A percentile compares a stretch with the other conserved stretches of the same genome.
phyloP scores from a whole-genome alignment of 1,140 invertebrate species.

The Cydia splendana region DNA sequence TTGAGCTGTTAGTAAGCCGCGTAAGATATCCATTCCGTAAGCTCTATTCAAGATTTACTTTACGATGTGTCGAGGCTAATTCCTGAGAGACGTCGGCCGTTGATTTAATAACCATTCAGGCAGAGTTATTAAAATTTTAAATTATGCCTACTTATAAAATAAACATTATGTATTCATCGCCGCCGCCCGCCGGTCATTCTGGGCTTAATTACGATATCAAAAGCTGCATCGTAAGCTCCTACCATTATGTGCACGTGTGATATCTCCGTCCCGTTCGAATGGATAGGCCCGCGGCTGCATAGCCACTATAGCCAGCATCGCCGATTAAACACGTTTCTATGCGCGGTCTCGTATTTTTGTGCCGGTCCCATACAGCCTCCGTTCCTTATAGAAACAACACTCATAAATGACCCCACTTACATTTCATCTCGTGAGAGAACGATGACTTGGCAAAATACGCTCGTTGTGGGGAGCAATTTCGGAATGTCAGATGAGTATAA shows the following conservation, averaged over 20 bases:
- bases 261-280: constrained; percentile 56
- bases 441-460: constrained; percentile 55
- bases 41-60: constrained; percentile 36
- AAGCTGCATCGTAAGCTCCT: constrained; percentile 58
- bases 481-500: constrained; percentile 42
- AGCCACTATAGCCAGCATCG: constrained; percentile 61
- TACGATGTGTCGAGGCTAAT: constrained; percentile 40
- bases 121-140: constrained; percentile 59
- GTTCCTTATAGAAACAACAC: constrained; percentile 50
- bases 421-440: constrained; percentile 51
- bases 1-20: constrained; percentile 30
- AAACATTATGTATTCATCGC: constrained; percentile 61
- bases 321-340: constrained; percentile 78
- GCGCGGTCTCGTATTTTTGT: constrained; percentile 73
- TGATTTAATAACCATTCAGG: constrained; percentile 55
- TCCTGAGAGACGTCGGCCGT: constrained; percentile 39
- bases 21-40: constrained; percentile 38
- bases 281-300: constrained; percentile 54
- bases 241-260: constrained; percentile 47
- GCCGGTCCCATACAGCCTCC: constrained; percentile 43
- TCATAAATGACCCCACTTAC: constrained; percentile 52
- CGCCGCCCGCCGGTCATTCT: constrained; percentile 46
- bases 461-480: constrained; percentile 26
- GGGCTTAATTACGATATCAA: constrained; percentile 76
- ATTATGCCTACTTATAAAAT: constrained; percentile 62